Percentiles rank a stretch among this genome's conserved stretches.
Conservation (phyloP, 1,140 invertebrate species). For the Dreissena rostriformis region DNA sequence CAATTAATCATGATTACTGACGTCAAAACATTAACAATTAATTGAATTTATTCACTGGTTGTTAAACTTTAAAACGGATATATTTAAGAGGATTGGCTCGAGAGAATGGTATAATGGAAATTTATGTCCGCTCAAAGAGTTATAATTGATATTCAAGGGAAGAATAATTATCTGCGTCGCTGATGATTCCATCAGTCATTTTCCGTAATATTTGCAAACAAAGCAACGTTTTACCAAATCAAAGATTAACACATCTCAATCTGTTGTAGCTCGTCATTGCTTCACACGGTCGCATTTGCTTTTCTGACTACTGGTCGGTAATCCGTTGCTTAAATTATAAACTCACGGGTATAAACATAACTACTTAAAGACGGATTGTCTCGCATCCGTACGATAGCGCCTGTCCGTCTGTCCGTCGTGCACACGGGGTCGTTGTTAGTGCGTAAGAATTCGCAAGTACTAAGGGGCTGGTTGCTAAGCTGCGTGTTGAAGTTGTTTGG, state of each 20-base stretch:
- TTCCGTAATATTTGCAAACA: neutral
- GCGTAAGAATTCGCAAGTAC: slow-evolving; percentile 20
- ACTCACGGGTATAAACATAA: neutral
- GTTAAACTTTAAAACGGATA: too few species aligned
- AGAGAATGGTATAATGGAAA: too few species aligned
- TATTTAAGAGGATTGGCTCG: too few species aligned
- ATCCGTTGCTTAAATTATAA: neutral
- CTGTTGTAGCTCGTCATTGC: neutral
- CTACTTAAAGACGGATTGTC: slow-evolving; percentile 36
- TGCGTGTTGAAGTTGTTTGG: slow-evolving; percentile 7
- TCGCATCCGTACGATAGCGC: slow-evolving; percentile 29
- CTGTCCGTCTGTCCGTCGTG: slow-evolving; percentile 18
- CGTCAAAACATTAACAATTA: too few species aligned
- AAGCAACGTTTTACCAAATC: neutral
- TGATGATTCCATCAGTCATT: too few species aligned
- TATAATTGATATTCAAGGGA: too few species aligned
- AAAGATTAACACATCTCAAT: neutral
- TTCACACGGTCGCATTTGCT: too few species aligned
- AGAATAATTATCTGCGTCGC: too few species aligned
- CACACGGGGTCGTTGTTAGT: slow-evolving; percentile 41
- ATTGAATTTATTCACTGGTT: too few species aligned
- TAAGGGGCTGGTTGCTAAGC: slow-evolving; percentile 36
- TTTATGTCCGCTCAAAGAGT: too few species aligned
- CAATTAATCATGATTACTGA: too few species aligned
- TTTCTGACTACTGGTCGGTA: neutral